phyloP scores from a whole-genome alignment of 1,140 invertebrate species.

The Xylocopa sonorina region DNA sequence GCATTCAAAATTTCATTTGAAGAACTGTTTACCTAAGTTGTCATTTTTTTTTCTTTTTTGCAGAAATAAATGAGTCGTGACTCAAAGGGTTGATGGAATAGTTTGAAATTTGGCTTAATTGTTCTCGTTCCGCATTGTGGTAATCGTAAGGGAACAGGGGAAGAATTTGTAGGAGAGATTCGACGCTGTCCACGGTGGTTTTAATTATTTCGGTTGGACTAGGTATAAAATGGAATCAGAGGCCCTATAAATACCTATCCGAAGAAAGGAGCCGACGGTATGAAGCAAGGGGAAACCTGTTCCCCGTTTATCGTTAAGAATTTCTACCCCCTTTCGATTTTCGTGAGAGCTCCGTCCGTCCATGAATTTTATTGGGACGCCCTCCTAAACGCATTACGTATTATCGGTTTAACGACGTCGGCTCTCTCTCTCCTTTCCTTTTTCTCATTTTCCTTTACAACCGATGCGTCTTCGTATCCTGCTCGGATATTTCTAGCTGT shows the following conservation, averaged over 20 bases:
- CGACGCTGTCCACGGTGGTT: not conserved
- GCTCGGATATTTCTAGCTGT: not conserved
- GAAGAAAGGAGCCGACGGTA: conserved; percentile 12
- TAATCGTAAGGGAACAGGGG: too few relatives aligned
- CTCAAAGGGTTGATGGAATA: too few relatives aligned
- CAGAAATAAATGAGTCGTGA: too few relatives aligned
- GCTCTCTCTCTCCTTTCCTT: too few relatives aligned
- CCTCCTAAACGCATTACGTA: conserved; percentile 19
- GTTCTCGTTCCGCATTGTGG: too few relatives aligned
- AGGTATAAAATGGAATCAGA: not conserved
- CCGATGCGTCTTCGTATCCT: not conserved
- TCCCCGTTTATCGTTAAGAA: not conserved
- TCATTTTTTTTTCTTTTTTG: too few relatives aligned
- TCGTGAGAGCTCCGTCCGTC: not conserved
- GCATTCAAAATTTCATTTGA: too few relatives aligned
- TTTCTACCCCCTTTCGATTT: conserved; percentile 8
- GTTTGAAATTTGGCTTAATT: too few relatives aligned
- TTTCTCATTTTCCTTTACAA: not conserved
- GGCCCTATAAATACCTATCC: not conserved
- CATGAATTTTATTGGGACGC: conserved; percentile 26
- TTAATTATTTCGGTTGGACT: conserved; percentile 3
- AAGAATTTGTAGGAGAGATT: not conserved
- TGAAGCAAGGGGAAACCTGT: conserved; percentile 26
- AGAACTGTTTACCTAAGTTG: too few relatives aligned
- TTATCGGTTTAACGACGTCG: conserved; percentile 15